phyloP scores from a whole-genome alignment of 1,140 invertebrate genomes.

The Myzus persicae region DNA sequence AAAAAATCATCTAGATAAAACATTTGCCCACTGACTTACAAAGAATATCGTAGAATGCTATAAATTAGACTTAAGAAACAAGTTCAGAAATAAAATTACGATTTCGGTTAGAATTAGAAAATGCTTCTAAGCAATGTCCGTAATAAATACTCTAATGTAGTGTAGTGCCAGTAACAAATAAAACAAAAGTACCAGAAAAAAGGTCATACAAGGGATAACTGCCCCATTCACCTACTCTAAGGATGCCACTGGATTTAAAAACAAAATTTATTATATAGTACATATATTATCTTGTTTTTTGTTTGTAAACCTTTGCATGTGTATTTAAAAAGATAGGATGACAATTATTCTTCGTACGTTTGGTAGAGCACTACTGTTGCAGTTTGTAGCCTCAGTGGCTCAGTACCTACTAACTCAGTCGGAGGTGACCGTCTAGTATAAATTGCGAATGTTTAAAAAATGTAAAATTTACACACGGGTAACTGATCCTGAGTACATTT shows the following conservation, averaged over 20 bases:
- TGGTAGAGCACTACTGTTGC: background rate
- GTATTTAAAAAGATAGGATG: conserved; percentile 8
- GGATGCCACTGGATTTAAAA: background rate
- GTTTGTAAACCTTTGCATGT: background rate
- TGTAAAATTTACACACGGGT: background rate
- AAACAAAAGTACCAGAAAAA: background rate
- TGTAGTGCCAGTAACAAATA: conserved; percentile 4
- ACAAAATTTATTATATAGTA: background rate
- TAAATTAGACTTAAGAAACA: conserved; percentile 18
- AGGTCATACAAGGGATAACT: conserved; percentile 7
- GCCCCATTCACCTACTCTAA: background rate
- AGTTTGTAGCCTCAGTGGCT: no score
- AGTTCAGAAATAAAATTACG: conserved; percentile 13
- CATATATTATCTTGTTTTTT: conserved; percentile 19
- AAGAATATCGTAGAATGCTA: background rate
- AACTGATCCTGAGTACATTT: background rate
- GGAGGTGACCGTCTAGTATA: background rate
- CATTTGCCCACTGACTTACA: background rate
- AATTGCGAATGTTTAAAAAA: background rate
- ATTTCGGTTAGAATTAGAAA: conserved; percentile 12
- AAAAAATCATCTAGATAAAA: background rate
- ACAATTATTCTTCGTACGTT: background rate
- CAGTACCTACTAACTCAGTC: background rate
- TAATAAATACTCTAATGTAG: background rate
- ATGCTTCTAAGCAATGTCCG: conserved; percentile 2